Conservation (phyloP, 2,113 vertebrate genomes). For the Sturnus vulgaris region DNA sequence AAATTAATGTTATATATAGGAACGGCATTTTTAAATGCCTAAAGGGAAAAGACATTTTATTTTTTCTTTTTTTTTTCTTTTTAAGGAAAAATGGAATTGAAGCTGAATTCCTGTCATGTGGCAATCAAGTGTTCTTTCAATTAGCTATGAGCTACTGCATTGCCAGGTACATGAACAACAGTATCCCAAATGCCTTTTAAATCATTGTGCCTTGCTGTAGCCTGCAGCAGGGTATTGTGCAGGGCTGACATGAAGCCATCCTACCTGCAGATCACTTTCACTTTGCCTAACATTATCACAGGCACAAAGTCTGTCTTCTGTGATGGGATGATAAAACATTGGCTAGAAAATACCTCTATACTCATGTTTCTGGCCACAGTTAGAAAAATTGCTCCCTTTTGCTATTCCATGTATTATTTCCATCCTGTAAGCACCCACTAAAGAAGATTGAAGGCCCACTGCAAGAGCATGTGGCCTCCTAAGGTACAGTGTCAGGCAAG, state of each 20-base stretch:
- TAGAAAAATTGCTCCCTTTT: neutral
- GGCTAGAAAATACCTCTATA: neutral
- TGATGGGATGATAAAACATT: neutral
- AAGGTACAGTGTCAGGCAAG: neutral
- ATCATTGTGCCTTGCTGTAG: neutral
- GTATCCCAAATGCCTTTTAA: neutral
- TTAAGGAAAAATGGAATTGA: neutral
- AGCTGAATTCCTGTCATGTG: neutral
- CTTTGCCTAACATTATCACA: neutral
- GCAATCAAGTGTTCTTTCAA: neutral
- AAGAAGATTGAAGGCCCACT: neutral
- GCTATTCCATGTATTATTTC: neutral
- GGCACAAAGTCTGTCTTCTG: neutral
- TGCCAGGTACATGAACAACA: neutral
- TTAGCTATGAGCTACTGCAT: neutral
- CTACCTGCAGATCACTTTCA: neutral
- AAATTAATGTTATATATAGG: neutral
- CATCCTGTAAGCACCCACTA: neutral
- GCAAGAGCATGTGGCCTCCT: neutral
- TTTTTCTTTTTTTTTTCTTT: neutral
- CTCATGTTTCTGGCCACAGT: neutral
- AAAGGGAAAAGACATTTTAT: neutral
- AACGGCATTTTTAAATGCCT: neutral
- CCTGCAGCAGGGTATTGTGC: neutral
- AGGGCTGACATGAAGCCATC: neutral